Evolutionary conservation across 2,113 vertebrate species (phyloP).

Genomic region (Laterallus jamaicensis): DNA sequence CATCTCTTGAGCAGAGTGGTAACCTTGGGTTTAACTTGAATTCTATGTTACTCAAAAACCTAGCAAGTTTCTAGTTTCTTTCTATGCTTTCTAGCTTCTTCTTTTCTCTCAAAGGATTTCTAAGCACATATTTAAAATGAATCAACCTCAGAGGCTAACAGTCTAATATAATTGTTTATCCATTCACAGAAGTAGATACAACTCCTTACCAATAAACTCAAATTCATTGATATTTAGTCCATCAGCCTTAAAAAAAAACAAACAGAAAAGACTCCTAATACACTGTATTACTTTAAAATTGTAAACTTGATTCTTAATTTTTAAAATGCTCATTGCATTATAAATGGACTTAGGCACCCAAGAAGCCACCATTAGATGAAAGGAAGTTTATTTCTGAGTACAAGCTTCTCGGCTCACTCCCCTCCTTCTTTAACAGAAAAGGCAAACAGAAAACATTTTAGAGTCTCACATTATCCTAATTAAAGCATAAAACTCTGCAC

Average conservation of each 20-base stretch:
- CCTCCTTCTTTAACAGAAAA: not conserved
- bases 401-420: not conserved
- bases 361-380: not conserved
- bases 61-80: not conserved
- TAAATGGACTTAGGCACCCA: not conserved
- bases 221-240: not conserved
- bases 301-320: not conserved
- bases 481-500: not conserved
- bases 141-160: not conserved
- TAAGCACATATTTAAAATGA: not conserved
- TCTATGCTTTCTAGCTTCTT: not conserved
- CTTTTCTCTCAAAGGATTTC: not conserved
- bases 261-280: not conserved
- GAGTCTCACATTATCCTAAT: not conserved
- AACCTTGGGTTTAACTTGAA: not conserved
- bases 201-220: not conserved
- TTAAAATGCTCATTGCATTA: not conserved
- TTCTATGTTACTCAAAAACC: not conserved
- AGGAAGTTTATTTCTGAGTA: not conserved
- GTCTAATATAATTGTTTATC: not conserved
- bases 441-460: not conserved
- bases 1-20: not conserved
- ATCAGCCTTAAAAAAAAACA: not conserved
- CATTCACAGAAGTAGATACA: not conserved
- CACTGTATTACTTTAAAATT: not conserved